Evolutionary conservation across 2,888 invertebrate genomes (phyloP), one percentile per base, ranked within the genome.

Genomic region (Pristionchus mayeri): DNA sequence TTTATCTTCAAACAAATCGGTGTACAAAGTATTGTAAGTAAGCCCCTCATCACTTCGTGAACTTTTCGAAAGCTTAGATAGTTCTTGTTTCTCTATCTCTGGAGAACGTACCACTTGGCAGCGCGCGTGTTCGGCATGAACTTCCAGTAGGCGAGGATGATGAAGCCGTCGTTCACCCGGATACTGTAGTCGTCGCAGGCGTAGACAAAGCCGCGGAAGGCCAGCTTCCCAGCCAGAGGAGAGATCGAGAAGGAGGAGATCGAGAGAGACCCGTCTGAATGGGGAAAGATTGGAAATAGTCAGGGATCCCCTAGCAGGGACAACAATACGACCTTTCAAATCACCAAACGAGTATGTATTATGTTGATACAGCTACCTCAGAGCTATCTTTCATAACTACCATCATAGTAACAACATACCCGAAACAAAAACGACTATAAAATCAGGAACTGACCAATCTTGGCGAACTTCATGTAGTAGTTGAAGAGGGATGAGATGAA

Each of bases 111-210:
- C 60, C 84, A 60, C 24, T 87, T 97, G 95, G 97, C 97, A 83
- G 96, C 96, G 54, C 97, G 96, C 94, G 97, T 97, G 94, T 97
- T 97, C 79, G 97, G 97, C 81, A 97, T 96, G 93, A 97, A 97
- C 88, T 97, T 95, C 98, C 98, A 99, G 97, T 98, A 99, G 80
- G 98, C 95, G 94, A 99, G 98, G 94, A 98, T 97, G 87, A 98
- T 95, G 95, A 97, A 98, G 2, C 98, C 98, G 94, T 98, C 98
- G 93, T 98, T 98, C 88, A 98, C 95, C 88, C 98, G 95, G 63
- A 97, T 93, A 50, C 97, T 96, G 93, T 96, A 97, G 94, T 99
- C 98, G 93, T 96, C 96, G 87, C 96, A 97, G 86, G 97, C 96
- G 93, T 96, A 97, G 84, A 96, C 85, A 16, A 88, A 86, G 76